phyloP scores from a whole-genome alignment of 2,113 vertebrate species.

The Corythoichthys haematopterus region DNA sequence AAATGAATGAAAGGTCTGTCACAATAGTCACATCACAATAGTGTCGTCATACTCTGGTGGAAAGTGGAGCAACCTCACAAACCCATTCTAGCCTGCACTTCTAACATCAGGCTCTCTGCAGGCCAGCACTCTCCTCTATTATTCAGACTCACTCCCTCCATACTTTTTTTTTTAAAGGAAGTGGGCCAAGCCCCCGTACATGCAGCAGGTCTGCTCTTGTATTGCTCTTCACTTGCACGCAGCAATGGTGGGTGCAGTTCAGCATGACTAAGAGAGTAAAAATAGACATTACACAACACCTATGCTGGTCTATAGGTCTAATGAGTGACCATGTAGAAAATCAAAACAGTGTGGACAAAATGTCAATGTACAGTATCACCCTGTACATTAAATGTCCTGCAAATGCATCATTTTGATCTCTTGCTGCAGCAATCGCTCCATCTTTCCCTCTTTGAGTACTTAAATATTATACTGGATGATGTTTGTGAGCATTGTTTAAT shows the following conservation, averaged over 20 bases:
- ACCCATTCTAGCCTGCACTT: conserved; percentile 25
- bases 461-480: conserved; percentile 28
- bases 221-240: conserved; percentile 33
- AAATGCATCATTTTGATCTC: conserved; percentile 10
- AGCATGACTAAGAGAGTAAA: conserved; percentile 36
- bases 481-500: conserved; percentile 20
- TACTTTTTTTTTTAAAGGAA: conserved; percentile 38
- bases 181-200: conserved; percentile 36
- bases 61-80: conserved; percentile 52
- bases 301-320: background rate
- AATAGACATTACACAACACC: conserved; percentile 28
- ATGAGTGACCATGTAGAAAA: background rate
- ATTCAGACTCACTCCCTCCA: conserved; percentile 43
- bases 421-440: conserved; percentile 2
- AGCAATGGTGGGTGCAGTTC: conserved; percentile 23
- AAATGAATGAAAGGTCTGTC: conserved; percentile 10
- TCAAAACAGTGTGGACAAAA: conserved; percentile 5
- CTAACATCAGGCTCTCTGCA: conserved; percentile 43
- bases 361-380: background rate
- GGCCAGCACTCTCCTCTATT: conserved; percentile 56
- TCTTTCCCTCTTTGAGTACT: conserved; percentile 27
- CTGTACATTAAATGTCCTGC: background rate
- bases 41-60: conserved; percentile 35
- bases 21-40: conserved; percentile 36
- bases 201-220: conserved; percentile 35